Evolutionary conservation across 1,140 invertebrate genomes (phyloP).

Genomic region (Panagrolaimus sp.): DNA sequence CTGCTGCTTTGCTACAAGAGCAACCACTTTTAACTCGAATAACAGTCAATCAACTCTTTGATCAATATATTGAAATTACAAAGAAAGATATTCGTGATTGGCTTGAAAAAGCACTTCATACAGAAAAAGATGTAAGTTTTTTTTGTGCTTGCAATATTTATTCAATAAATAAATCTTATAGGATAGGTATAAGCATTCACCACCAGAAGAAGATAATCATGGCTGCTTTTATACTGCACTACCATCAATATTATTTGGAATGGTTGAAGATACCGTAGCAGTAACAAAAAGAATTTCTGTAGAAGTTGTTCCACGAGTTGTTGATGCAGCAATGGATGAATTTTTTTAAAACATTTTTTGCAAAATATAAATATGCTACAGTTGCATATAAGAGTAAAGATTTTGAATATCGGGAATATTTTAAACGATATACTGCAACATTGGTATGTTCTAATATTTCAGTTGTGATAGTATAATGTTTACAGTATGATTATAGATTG

Average conservation of each 20-base stretch:
- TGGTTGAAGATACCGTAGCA: conserved; percentile 79
- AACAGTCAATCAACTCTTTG: too few species aligned
- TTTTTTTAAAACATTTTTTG: conserved; percentile 78
- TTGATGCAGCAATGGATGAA: conserved; percentile 80
- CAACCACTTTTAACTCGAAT: too few species aligned
- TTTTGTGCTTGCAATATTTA: too few species aligned
- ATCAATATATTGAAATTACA: too few species aligned
- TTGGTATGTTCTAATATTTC: conserved; percentile 28
- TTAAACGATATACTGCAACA: conserved; percentile 54
- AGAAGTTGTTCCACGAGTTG: conserved; percentile 76
- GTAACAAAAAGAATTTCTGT: conserved; percentile 71
- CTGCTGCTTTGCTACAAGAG: too few species aligned
- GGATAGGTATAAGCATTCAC: conserved; percentile 72
- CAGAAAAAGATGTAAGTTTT: too few species aligned
- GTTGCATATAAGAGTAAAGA: conserved; percentile 74
- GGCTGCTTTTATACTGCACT: conserved; percentile 81
- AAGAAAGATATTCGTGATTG: too few species aligned
- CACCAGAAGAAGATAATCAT: conserved; percentile 72
- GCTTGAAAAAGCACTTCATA: too few species aligned
- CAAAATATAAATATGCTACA: conserved; percentile 73
- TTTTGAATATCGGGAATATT: conserved; percentile 68
- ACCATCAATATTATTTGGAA: conserved; percentile 91
- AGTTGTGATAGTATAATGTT: background rate
- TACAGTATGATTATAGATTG: conserved; percentile 37
- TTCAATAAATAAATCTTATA: too few species aligned